phyloP scores from a whole-genome alignment of 2,797 vertebrate genomes.

The Prunella strophiata region DNA sequence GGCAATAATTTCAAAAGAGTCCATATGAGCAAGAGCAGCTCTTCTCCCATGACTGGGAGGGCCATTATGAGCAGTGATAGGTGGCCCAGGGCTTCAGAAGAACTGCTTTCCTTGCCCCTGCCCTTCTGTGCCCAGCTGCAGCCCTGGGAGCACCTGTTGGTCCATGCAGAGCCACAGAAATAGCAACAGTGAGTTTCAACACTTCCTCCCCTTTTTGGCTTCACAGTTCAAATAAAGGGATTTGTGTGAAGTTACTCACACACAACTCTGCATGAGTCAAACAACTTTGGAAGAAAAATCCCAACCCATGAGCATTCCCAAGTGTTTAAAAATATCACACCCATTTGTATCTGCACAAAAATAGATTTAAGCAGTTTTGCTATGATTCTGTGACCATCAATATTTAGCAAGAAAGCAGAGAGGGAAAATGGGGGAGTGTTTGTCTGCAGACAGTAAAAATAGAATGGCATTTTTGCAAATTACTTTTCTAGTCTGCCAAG shows the following conservation, averaged over 20 bases:
- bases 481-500: not conserved
- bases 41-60: rapidly evolving
- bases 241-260: not conserved
- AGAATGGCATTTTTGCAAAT: not conserved
- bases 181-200: not conserved
- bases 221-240: not conserved
- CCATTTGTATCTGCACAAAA: not conserved
- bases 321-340: not conserved
- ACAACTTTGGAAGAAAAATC: not conserved
- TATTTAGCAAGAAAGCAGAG: not conserved
- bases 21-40: rapidly evolving
- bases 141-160: not conserved
- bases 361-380: not conserved
- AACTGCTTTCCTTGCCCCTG: not conserved
- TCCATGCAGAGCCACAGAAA: rapidly evolving
- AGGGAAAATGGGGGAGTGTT: not conserved
- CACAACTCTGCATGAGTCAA: rapidly evolving
- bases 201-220: not conserved
- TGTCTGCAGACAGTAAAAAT: not conserved
- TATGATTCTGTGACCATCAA: not conserved
- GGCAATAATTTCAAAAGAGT: no score
- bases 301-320: not conserved
- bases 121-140: not conserved
- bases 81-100: not conserved
- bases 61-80: rapidly evolving